Conservation (phyloP, 2,888 invertebrate species). For the Stenodema calcarata region DNA sequence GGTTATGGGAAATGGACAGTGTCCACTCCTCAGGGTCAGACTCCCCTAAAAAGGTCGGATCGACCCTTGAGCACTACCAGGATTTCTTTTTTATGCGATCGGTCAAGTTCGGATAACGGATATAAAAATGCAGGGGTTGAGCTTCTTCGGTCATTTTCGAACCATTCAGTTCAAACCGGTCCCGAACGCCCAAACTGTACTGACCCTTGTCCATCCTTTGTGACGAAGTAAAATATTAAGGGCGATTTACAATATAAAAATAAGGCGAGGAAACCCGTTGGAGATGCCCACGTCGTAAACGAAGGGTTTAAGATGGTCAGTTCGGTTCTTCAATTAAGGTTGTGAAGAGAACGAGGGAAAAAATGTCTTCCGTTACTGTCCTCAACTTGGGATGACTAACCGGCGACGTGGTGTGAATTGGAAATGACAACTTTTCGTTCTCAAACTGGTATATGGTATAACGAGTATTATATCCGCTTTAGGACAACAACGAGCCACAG, state of each 20-base stretch:
- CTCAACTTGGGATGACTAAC: too few species aligned
- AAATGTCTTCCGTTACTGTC: background rate
- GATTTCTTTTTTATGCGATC: background rate
- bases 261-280: background rate
- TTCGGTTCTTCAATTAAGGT: background rate
- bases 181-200: background rate
- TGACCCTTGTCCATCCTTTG: slow-evolving; percentile 12
- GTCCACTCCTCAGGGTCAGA: slow-evolving; percentile 15
- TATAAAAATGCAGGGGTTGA: background rate
- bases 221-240: background rate
- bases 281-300: background rate
- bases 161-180: background rate
- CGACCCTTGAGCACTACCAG: background rate
- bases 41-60: background rate
- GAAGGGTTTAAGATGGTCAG: background rate
- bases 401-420: too few species aligned
- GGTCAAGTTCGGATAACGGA: background rate
- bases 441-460: too few species aligned
- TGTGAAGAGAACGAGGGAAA: background rate
- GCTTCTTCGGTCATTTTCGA: background rate
- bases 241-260: background rate
- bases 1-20: slow-evolving; percentile 31
- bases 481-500: too few species aligned
- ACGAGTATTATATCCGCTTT: too few species aligned
- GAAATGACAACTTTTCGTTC: too few species aligned